These are phyloP conservation scores for Chloroclysta siterata DNA, from an alignment of 2,888 invertebrate species.

Conservation along the genomic window DNA sequence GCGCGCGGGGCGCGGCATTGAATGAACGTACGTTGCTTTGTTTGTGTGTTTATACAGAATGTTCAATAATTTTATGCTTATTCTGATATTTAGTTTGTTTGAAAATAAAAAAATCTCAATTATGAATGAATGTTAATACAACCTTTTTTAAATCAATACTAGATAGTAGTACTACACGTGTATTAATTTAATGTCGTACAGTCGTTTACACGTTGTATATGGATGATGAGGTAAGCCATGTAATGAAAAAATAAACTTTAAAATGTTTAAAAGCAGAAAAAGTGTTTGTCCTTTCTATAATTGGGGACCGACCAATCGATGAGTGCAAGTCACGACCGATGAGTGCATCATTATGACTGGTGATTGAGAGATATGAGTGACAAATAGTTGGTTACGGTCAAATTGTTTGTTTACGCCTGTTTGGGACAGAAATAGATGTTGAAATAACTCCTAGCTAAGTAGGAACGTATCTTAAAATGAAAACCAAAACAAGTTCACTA, in stretches of 20 bases:
- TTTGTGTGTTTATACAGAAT: too few species aligned
- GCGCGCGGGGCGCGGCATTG: too few species aligned
- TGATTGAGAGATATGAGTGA: constrained; percentile 49
- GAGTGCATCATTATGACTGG: constrained; percentile 47
- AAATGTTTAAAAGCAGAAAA: constrained; percentile 68
- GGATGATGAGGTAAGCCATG: neutral
- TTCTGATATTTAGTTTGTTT: too few species aligned
- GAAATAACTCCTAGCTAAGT: neutral
- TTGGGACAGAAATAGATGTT: neutral
- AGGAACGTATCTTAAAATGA: neutral
- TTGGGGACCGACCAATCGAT: constrained; percentile 54
- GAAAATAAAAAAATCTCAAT: too few species aligned
- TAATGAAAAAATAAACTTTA: constrained; percentile 43
- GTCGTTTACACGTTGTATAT: too few species aligned
- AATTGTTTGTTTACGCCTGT: constrained; percentile 55
- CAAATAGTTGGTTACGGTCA: constrained; percentile 55
- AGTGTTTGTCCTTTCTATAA: constrained; percentile 46
- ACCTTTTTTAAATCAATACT: too few species aligned
- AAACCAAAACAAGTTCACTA: neutral
- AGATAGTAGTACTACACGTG: too few species aligned
- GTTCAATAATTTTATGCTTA: too few species aligned
- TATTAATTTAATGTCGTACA: too few species aligned
- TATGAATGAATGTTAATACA: too few species aligned
- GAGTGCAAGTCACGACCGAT: constrained; percentile 58
- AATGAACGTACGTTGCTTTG: too few species aligned